Percentiles rank a stretch among this genome's conserved stretches.
These are phyloP conservation scores for Megamerina dolium DNA, from an alignment of 2,888 invertebrate species.

Conservation along the genomic window DNA sequence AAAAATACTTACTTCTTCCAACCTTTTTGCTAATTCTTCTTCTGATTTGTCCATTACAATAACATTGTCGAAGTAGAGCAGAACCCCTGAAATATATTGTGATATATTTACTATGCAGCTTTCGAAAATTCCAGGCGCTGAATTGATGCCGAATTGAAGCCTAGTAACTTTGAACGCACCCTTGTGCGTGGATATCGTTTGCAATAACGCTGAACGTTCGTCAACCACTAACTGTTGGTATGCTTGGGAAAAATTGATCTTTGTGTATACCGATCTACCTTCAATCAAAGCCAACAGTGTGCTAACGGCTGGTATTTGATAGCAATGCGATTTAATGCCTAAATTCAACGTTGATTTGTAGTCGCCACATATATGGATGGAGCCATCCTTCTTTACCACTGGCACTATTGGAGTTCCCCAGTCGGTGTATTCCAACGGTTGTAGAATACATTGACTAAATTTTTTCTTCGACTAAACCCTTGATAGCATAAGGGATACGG, in stretches of 20 bases:
- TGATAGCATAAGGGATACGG: conserved; percentile 4
- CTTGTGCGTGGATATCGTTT: too few relatives aligned
- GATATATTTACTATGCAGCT: conserved; percentile 16
- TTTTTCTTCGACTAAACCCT: not conserved
- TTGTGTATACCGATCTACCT: conserved; percentile 34
- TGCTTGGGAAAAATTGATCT: conserved; percentile 39
- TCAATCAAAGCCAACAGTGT: conserved; percentile 18
- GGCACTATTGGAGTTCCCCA: conserved; percentile 9
- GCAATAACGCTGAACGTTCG: conserved; percentile 29
- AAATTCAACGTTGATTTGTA: conserved; percentile 33
- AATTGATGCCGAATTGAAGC: too few relatives aligned
- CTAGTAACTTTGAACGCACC: conserved; percentile 30
- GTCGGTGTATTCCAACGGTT: too few relatives aligned
- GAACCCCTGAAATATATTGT: conserved; percentile 11
- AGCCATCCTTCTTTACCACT: conserved; percentile 1
- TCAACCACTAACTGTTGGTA: conserved; percentile 30
- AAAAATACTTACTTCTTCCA: conserved; percentile 6
- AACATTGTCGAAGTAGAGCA: conserved; percentile 18
- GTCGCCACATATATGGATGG: conserved; percentile 29
- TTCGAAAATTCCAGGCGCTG: conserved; percentile 19
- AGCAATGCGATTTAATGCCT: conserved; percentile 20
- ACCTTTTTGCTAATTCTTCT: conserved; percentile 7
- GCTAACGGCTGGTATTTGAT: conserved; percentile 20
- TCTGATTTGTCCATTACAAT: conserved; percentile 15
- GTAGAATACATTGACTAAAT: too few relatives aligned